Percentiles rank a stretch among this genome's conserved stretches.
Evolutionary conservation across 2,797 vertebrate species (phyloP).

Genomic region (Masticophis lateralis): DNA sequence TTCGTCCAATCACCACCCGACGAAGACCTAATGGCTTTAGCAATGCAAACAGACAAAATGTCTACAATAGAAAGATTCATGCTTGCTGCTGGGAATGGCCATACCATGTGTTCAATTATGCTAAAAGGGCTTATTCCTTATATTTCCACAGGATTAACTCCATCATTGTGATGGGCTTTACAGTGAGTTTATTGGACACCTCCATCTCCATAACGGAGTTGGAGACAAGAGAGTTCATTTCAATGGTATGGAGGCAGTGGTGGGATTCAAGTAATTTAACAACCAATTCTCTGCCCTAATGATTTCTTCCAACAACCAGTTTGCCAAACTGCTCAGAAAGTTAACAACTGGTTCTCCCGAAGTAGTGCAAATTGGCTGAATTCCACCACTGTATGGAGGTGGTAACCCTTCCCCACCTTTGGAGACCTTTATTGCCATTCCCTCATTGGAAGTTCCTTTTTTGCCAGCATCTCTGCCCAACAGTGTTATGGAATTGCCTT

Average conservation of each 20-base stretch:
- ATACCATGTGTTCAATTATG: not conserved
- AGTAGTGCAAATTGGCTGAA: too few species aligned
- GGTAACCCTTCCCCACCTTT: not conserved
- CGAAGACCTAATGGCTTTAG: not conserved
- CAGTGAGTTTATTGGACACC: not conserved
- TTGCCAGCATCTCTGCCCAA: not conserved
- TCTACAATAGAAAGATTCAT: not conserved
- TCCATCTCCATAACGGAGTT: not conserved
- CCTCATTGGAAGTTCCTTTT: not conserved
- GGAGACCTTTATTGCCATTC: not conserved
- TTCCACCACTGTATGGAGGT: not conserved
- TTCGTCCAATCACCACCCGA: not conserved
- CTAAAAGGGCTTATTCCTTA: not conserved
- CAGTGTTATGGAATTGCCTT: not conserved
- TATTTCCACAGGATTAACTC: accelerated
- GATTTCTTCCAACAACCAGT: too few species aligned
- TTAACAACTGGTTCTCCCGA: too few species aligned
- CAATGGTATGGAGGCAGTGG: not conserved
- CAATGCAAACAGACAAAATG: too few species aligned
- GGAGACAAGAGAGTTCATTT: not conserved
- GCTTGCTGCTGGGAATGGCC: not conserved
- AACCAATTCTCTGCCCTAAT: too few species aligned
- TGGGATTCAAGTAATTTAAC: too few species aligned
- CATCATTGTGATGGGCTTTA: accelerated
- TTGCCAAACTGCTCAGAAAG: too few species aligned